Percentiles rank a stretch among this genome's conserved stretches.
phyloP scores from a whole-genome alignment of 2,888 invertebrate genomes.

The Tromatobia lineatoria region DNA sequence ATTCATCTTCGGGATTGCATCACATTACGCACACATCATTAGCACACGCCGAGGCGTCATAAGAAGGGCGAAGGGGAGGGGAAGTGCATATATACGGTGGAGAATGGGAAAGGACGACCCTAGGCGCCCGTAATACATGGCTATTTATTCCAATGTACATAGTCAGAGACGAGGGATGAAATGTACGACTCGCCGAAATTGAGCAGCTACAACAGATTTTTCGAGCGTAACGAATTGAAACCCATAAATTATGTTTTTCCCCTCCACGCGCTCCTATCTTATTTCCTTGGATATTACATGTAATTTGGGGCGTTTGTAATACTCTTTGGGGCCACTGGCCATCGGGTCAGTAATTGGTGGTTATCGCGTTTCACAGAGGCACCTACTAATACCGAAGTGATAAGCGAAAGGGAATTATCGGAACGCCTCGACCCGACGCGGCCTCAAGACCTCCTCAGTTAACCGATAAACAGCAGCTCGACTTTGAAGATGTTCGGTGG shows the following conservation, averaged over 20 bases:
- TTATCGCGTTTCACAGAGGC: conserved; percentile 50
- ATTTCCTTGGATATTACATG: conserved; percentile 23
- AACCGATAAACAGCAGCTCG: not conserved
- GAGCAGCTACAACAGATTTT: conserved; percentile 55
- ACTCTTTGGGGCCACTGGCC: conserved; percentile 12
- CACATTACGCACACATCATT: conserved; percentile 2
- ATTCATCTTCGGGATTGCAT: conserved; percentile 29
- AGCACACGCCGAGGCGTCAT: conserved; percentile 22
- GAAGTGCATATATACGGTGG: not conserved
- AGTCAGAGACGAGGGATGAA: conserved; percentile 1
- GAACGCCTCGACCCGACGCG: conserved; percentile 12
- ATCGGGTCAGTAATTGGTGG: conserved; percentile 45
- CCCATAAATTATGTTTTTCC: conserved; percentile 62
- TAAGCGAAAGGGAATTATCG: conserved; percentile 22
- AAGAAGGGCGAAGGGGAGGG: not conserved
- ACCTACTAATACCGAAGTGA: conserved; percentile 37
- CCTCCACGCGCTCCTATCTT: conserved; percentile 34
- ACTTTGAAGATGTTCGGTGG: not conserved
- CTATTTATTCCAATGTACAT: conserved; percentile 28
- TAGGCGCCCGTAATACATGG: conserved; percentile 10
- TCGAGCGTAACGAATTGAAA: conserved; percentile 58
- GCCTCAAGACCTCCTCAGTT: not conserved
- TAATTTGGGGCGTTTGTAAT: conserved; percentile 40
- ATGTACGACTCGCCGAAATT: conserved; percentile 46
- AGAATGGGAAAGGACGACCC: not conserved